Base-by-base conservation (phyloP, 2,888 invertebrate genomes). In the Neria commutata region DNA sequence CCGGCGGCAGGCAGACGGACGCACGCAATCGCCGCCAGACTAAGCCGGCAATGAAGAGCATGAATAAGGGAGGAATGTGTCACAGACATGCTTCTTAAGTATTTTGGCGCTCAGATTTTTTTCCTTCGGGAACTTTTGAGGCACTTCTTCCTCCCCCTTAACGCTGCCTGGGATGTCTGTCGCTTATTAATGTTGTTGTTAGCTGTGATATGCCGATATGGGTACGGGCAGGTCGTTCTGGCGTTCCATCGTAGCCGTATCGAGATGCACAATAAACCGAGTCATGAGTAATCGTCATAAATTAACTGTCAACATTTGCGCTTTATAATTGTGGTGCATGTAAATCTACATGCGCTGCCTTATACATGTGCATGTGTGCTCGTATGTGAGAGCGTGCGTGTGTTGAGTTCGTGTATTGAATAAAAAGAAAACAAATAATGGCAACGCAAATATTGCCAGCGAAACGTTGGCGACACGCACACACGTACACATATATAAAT, bases 231-330 rank as follows among this genome's bases (percentile, higher is more conserved):
- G n/a, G n/a, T n/a, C n/a, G n/a, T n/a, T n/a, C n/a, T n/a, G n/a
- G n/a, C n/a, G n/a, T n/a, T n/a, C n/a, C n/a, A n/a, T n/a, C n/a
- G n/a, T n/a, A n/a, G n/a, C n/a, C n/a, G n/a, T n/a, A n/a, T n/a
- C n/a, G n/a, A n/a, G n/a, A n/a, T n/a, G n/a, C 8, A 8, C 8
- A 37, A 37, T 14, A 4, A 37, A n/a, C 6, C n/a, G 8, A 37
- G 73, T 74, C 75, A 76, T 78, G 78, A 77, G 77, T 76, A 76
- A 76, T 75, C 72, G 76, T 73, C 73, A 78, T 78, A 77, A 77
- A 77, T 78, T 76, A 77, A 76, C 77, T 78, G 78, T 77, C 78
- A 77, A 77, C 77, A 76, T 75, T 75, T 21, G 19, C 42, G 37
- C 37, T n/a, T 37, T 19, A 42, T 42, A 42, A 42, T 42, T n/a